phyloP scores from a whole-genome alignment of 2,113 vertebrate genomes.

The Aspidoscelis tigris region DNA sequence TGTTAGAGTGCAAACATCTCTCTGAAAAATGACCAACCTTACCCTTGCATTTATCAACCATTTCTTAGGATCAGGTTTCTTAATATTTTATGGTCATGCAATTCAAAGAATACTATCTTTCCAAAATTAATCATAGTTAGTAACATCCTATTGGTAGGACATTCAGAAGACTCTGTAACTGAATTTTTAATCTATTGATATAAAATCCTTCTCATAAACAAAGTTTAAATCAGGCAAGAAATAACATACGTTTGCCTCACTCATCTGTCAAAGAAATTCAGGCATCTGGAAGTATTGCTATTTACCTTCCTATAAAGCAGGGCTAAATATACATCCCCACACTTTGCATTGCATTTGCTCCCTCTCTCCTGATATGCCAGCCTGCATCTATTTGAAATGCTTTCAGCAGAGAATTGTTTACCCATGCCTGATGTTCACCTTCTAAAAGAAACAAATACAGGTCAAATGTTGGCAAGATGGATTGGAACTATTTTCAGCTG shows the following conservation, averaged over 20 bases:
- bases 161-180: not conserved
- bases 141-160: not conserved
- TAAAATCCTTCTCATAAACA: conserved; percentile 42
- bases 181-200: conserved; percentile 7
- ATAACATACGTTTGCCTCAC: conserved; percentile 10
- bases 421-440: conserved; percentile 63
- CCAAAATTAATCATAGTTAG: not conserved
- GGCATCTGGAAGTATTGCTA: conserved; percentile 34
- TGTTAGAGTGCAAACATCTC: not conserved
- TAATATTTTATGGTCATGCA: not conserved
- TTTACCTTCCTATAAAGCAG: conserved; percentile 44
- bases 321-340: conserved; percentile 31
- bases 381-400: conserved; percentile 53
- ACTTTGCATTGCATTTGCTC: conserved; percentile 35
- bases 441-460: conserved; percentile 72
- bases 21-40: not conserved
- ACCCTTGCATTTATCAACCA: not conserved
- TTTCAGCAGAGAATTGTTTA: conserved; percentile 70
- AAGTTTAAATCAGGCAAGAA: conserved; percentile 42
- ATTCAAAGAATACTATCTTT: not conserved
- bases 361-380: conserved; percentile 30
- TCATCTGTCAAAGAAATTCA: conserved; percentile 27
- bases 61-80: not conserved
- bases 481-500: conserved; percentile 74
- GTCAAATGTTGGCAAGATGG: conserved; percentile 70